These are phyloP conservation scores for Amblyraja radiata DNA, from an alignment of 2,797 vertebrate species.

Conservation along the genomic window DNA sequence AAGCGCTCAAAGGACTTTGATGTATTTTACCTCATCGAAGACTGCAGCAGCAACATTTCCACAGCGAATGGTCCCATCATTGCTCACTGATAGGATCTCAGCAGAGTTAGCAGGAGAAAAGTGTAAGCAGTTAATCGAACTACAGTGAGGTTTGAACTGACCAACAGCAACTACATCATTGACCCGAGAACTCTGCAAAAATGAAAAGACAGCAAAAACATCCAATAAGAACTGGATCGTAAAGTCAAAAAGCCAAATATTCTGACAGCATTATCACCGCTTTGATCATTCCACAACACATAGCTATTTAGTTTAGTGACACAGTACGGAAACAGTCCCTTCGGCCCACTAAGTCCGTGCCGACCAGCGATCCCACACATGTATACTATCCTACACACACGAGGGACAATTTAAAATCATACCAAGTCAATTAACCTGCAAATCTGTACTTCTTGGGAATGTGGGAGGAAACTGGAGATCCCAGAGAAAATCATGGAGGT, in stretches of 20 bases:
- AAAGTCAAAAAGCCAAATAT: neutral
- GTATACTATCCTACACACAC: too few species aligned
- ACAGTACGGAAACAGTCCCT: too few species aligned
- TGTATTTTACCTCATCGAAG: slow-evolving; percentile 72
- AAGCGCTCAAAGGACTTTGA: slow-evolving; percentile 26
- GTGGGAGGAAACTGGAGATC: too few species aligned
- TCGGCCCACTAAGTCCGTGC: too few species aligned
- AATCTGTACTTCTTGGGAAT: too few species aligned
- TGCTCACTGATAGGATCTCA: slow-evolving; percentile 72
- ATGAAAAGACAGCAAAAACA: neutral
- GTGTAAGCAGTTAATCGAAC: slow-evolving; percentile 60
- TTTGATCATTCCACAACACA: too few species aligned
- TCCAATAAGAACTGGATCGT: neutral
- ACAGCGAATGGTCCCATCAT: slow-evolving; percentile 67
- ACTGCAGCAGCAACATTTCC: slow-evolving; percentile 68
- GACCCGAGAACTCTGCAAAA: slow-evolving; percentile 54
- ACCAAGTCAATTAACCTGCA: too few species aligned
- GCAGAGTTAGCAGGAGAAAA: slow-evolving; percentile 65
- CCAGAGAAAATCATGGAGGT: too few species aligned
- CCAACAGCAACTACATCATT: slow-evolving; percentile 54
- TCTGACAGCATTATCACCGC: too few species aligned
- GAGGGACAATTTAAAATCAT: too few species aligned
- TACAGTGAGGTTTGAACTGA: slow-evolving; percentile 63
- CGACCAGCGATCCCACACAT: too few species aligned
- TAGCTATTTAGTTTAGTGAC: too few species aligned